Base-by-base conservation (phyloP, 2,113 vertebrate species). In the Passer montanus region DNA sequence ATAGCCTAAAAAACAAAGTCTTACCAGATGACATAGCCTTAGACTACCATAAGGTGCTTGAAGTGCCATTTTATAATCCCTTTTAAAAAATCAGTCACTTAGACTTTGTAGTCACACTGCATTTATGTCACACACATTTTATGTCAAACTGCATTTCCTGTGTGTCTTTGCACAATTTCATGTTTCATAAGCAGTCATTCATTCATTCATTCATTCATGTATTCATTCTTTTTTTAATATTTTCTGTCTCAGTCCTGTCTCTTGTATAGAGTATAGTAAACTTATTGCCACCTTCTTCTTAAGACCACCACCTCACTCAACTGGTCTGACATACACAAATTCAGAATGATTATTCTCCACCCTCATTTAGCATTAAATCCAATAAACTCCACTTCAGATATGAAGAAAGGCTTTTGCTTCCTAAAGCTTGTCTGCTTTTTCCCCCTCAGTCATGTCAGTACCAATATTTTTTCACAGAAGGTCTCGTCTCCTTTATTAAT, bases 251-350 rank as follows among this genome's bases (percentile, higher is more conserved):
- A 62, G 15, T 28, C 30, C 24, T 62, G 18, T 59, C 21, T 39
- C 28, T 46, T 76, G 16, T 0, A 0, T 19, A 23, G 30, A 35
- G 11, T 26, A 27, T 33, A 56, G 55, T 74, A 46, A 74, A 74
- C 6, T 62, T 86, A 55, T 15, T 77, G 15, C 22, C 12, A 74
- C 13, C 6, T 53, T 67, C 31, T 26, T 63, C 28, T 63, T 90
- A 63, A 15, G 24, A 37, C 12, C 24, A 67, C 15, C 22, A 28
- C 19, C 14, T 85, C 82, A 63, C 15, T 46, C 4, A 2, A n/a
- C 13, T 37, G 1, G 4, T 69, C 55, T 92, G 62, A 58, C 17
- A 15, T n/a, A 35, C 11, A 50, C n/a, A 74, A 19, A 86, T 67
- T 46, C 62, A 78, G 39, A 92, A 39, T 1, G 11, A 37, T 26